Conservation (phyloP, 2,888 invertebrate species). For the Dryobotodes eremita region DNA sequence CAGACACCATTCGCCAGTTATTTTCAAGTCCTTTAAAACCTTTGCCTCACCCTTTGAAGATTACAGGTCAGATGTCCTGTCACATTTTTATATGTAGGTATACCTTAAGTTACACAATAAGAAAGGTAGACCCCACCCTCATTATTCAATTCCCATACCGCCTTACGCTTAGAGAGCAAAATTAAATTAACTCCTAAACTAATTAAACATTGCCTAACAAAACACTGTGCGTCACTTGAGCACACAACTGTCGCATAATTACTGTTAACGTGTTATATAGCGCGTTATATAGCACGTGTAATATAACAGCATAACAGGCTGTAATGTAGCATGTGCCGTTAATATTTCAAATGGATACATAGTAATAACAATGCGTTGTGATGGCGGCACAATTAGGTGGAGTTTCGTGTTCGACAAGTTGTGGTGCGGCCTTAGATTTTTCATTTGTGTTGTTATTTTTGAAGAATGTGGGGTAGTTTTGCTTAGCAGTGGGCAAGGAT, state of each 20-base stretch:
- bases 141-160: constrained; percentile 25
- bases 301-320: constrained; percentile 58
- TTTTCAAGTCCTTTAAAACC: too few relatives aligned
- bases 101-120: background rate
- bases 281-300: constrained; percentile 52
- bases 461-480: background rate
- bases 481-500: background rate
- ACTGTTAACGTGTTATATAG: constrained; percentile 63
- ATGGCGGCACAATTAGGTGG: constrained; percentile 80
- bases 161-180: constrained; percentile 36
- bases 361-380: constrained; percentile 83
- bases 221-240: constrained; percentile 65
- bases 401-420: constrained; percentile 46
- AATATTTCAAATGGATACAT: constrained; percentile 86
- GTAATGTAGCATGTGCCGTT: constrained; percentile 79
- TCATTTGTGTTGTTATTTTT: background rate
- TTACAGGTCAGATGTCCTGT: too few relatives aligned
- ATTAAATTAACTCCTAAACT: constrained; percentile 60
- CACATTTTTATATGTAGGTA: background rate
- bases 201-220: constrained; percentile 63
- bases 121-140: background rate
- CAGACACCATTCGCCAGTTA: too few relatives aligned
- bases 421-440: constrained; percentile 58
- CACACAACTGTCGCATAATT: constrained; percentile 73
- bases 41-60: background rate